These are phyloP conservation scores for Pherbina coryleti DNA, from an alignment of 2,888 invertebrate genomes.

Conservation along the genomic window DNA sequence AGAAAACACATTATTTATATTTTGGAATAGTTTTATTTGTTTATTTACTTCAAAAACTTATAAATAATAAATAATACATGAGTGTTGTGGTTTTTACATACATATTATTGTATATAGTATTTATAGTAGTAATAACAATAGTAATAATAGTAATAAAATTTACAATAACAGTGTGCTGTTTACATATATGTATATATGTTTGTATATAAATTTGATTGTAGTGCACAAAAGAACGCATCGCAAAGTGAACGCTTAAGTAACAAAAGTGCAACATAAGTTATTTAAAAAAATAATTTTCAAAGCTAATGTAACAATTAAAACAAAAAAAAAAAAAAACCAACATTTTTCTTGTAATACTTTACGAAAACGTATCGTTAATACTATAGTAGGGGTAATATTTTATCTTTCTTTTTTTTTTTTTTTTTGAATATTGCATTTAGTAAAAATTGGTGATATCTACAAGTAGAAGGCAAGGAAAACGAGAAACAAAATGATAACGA, in stretches of 20 bases:
- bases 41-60: slow-evolving; percentile 31
- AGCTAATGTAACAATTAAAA: slow-evolving; percentile 6
- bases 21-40: slow-evolving; percentile 18
- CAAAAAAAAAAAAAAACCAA: slow-evolving; percentile 4
- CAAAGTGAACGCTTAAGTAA: slow-evolving; percentile 7
- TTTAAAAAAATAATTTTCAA: slow-evolving; percentile 21
- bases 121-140: slow-evolving; percentile 14
- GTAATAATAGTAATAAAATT: slow-evolving; percentile 22
- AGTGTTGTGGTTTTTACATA: slow-evolving; percentile 24
- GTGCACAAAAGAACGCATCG: neutral
- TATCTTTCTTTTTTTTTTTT: too few relatives aligned
- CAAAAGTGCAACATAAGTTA: slow-evolving; percentile 9
- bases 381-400: neutral
- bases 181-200: neutral
- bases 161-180: slow-evolving; percentile 27
- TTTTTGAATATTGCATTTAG: neutral
- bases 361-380: slow-evolving; percentile 3
- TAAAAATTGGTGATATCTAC: neutral
- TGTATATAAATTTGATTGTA: neutral
- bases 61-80: slow-evolving; percentile 38
- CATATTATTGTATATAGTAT: neutral
- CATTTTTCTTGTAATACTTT: neutral
- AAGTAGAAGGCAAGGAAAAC: neutral
- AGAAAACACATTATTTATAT: neutral
- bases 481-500: neutral